Conservation (phyloP, 1,140 invertebrate species). For the Spodoptera litura region DNA sequence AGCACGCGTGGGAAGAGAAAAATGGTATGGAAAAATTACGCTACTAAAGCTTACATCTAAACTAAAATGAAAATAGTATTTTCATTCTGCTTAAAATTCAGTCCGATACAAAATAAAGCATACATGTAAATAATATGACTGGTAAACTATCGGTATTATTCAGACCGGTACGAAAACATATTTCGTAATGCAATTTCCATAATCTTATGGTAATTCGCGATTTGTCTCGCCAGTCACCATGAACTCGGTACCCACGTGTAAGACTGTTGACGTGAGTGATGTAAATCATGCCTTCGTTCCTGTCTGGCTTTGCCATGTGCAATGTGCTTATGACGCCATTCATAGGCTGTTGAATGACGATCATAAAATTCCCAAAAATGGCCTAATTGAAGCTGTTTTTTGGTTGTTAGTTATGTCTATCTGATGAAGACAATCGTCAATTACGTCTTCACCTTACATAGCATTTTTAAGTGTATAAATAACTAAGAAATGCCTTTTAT, state of each 20-base stretch:
- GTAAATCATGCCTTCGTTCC: conserved; percentile 14
- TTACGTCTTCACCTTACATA: too few species aligned
- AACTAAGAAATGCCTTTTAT: too few species aligned
- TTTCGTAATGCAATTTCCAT: conserved; percentile 40
- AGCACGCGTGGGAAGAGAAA: too few species aligned
- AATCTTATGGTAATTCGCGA: conserved; percentile 36
- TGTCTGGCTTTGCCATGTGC: conserved; percentile 1
- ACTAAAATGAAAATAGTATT: not conserved
- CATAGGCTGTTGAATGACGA: too few species aligned
- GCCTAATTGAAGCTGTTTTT: not conserved
- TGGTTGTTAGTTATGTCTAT: too few species aligned
- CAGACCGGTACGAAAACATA: conserved; percentile 30
- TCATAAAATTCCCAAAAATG: too few species aligned
- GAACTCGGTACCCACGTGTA: conserved; percentile 28
- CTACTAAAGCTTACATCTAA: not conserved
- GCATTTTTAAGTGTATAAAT: too few species aligned
- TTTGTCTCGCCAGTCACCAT: conserved; percentile 30
- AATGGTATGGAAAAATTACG: too few species aligned
- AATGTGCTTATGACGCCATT: not conserved
- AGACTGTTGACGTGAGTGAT: conserved; percentile 14
- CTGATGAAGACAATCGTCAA: too few species aligned
- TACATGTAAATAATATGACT: conserved; percentile 3
- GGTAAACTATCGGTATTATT: conserved; percentile 12
- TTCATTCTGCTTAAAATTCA: not conserved
- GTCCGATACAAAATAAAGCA: not conserved